Percentiles rank a stretch among this genome's conserved stretches.
phyloP scores from a whole-genome alignment of 92 coral and sea anemone species.

The Virgularia gustaviana region DNA sequence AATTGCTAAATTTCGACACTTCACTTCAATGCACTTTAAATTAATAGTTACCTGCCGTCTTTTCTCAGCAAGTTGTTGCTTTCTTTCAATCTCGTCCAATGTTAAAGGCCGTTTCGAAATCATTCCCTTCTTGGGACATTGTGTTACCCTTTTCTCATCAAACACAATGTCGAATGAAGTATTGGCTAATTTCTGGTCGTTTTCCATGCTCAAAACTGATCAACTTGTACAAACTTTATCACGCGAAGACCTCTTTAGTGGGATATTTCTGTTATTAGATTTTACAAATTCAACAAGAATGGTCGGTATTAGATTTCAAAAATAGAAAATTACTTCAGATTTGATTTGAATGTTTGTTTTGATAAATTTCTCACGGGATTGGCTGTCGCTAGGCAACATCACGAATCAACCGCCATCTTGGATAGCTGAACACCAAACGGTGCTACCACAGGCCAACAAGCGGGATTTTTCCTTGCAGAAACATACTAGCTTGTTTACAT shows the following conservation, averaged over 20 bases:
- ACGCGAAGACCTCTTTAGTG: too few relatives aligned
- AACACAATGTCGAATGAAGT: conserved; percentile 57
- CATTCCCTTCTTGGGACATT: conserved; percentile 52
- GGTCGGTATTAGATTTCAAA: too few relatives aligned
- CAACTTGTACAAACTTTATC: too few relatives aligned
- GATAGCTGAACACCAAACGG: too few relatives aligned
- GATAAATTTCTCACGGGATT: too few relatives aligned
- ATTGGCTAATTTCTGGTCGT: conserved; percentile 21
- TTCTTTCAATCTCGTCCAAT: conserved; percentile 50
- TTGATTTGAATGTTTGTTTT: too few relatives aligned
- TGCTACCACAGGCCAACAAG: too few relatives aligned
- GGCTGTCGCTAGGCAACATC: conserved; percentile 30
- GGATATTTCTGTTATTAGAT: too few relatives aligned
- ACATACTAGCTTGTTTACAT: too few relatives aligned
- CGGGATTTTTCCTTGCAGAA: too few relatives aligned
- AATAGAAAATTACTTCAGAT: neutral
- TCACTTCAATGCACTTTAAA: neutral
- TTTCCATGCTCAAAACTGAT: conserved; percentile 1
- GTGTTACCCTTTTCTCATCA: conserved; percentile 36
- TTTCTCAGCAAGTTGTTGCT: conserved; percentile 62
- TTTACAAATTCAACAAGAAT: too few relatives aligned
- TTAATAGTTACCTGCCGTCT: conserved; percentile 58
- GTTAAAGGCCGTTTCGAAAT: conserved; percentile 32
- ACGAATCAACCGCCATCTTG: too few relatives aligned
- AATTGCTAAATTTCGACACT: neutral